phyloP scores from a whole-genome alignment of 2,797 vertebrate genomes.

The Poecilia gillii region DNA sequence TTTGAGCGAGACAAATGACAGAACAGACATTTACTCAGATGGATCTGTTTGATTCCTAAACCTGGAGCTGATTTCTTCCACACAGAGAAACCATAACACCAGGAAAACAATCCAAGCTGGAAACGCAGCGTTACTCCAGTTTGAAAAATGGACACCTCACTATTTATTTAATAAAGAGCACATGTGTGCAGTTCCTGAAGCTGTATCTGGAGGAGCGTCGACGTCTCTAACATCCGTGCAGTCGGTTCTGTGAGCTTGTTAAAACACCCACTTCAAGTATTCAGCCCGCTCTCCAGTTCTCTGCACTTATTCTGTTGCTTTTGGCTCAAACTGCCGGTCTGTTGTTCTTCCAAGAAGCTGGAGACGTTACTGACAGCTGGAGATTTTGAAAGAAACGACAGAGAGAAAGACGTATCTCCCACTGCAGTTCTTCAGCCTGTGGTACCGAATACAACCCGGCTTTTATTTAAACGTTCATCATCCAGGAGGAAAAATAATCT shows the following conservation, averaged over 20 bases:
- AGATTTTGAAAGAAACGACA: constrained; percentile 44
- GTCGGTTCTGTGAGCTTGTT: constrained; percentile 47
- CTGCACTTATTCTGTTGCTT: constrained; percentile 63
- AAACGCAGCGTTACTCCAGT: constrained; percentile 52
- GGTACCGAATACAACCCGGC: constrained; percentile 36
- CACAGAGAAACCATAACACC: constrained; percentile 43
- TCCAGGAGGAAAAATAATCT: constrained; percentile 56
- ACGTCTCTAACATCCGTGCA: constrained; percentile 41
- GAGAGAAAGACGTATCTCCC: constrained; percentile 46
- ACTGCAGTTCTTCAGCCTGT: constrained; percentile 44
- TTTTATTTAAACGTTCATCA: constrained; percentile 46
- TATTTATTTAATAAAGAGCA: constrained; percentile 69
- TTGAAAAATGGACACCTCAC: constrained; percentile 49
- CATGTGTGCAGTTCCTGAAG: constrained; percentile 65
- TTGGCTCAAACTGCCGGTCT: constrained; percentile 58
- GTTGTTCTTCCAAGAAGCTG: constrained; percentile 59
- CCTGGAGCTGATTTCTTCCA: constrained; percentile 50
- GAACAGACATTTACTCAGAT: constrained; percentile 34
- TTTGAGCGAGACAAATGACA: constrained; percentile 40
- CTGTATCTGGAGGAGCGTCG: constrained; percentile 51
- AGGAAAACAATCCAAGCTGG: constrained; percentile 44
- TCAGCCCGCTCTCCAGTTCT: constrained; percentile 39
- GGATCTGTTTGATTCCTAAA: constrained; percentile 25
- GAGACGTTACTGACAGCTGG: constrained; percentile 56
- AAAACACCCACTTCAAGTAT: constrained; percentile 56